Percentiles rank a stretch among this genome's conserved stretches.
phyloP scores from a whole-genome alignment of 1,140 invertebrate species.

The Sitophilus oryzae region DNA sequence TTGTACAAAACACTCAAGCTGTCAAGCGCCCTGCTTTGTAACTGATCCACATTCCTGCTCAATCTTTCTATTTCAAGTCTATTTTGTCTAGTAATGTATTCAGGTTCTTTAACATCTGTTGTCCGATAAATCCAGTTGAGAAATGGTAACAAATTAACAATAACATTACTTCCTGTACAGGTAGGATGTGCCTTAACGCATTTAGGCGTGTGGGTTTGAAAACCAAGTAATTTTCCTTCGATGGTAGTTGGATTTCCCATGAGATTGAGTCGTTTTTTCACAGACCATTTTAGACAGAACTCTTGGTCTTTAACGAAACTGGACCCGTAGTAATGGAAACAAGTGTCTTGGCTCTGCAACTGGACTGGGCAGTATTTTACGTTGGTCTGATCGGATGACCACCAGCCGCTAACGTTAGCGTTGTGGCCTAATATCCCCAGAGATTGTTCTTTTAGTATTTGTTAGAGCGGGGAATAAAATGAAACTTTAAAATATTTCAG shows the following conservation, averaged over 20 bases:
- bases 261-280: not conserved
- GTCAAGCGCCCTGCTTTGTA: too few relatives aligned
- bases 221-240: conserved; percentile 3
- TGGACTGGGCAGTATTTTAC: not conserved
- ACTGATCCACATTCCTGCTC: too few relatives aligned
- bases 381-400: not conserved
- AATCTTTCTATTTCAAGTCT: too few relatives aligned
- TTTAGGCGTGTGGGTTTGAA: conserved; percentile 3
- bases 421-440: too few relatives aligned
- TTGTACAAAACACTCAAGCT: too few relatives aligned
- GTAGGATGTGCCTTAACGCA: not conserved
- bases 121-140: conserved; percentile 1
- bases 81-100: too few relatives aligned
- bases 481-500: too few relatives aligned
- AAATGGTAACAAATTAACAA: conserved; percentile 4
- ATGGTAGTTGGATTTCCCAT: conserved; percentile 2
- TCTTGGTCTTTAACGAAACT: conserved; percentile 7
- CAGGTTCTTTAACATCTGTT: too few relatives aligned
- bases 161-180: conserved; percentile 5
- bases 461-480: too few relatives aligned
- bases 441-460: too few relatives aligned
- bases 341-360: conserved; percentile 7
- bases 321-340: not conserved
- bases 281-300: not conserved
- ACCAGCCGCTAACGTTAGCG: conserved; percentile 4